Evolutionary conservation across 2,797 vertebrate species (phyloP).

Genomic region (Diplodus sargus): DNA sequence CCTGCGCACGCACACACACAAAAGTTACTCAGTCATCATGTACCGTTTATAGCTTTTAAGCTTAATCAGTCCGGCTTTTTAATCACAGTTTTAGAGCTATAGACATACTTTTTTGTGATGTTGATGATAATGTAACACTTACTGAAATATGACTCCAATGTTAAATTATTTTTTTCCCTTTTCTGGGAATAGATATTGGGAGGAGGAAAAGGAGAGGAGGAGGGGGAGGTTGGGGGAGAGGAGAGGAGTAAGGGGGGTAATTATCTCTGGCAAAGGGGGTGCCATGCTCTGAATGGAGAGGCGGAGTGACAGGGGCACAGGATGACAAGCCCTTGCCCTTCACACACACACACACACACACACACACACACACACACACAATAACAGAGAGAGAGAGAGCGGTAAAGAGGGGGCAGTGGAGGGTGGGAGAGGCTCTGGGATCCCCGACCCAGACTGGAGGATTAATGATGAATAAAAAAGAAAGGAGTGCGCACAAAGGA

Average conservation of each 20-base stretch:
- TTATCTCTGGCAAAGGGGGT: constrained; percentile 62
- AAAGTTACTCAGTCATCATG: not conserved
- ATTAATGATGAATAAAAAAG: constrained; percentile 78
- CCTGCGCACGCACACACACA: constrained; percentile 12
- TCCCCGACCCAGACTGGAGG: constrained; percentile 77
- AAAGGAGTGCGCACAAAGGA: constrained; percentile 80
- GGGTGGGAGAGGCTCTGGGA: constrained; percentile 75
- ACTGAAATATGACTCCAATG: not conserved
- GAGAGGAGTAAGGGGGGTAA: constrained; percentile 7
- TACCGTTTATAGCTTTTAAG: not conserved
- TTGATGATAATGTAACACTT: constrained; percentile 6
- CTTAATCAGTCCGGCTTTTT: not conserved
- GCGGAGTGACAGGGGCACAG: constrained; percentile 60
- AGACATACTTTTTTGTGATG: not conserved
- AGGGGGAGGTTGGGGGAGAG: not conserved
- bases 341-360: constrained; percentile 29
- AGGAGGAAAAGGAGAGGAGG: not conserved
- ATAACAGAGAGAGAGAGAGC: constrained; percentile 23
- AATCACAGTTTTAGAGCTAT: not conserved
- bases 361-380: constrained; percentile 27
- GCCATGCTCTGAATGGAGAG: constrained; percentile 57
- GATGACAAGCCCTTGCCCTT: constrained; percentile 63
- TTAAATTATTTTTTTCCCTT: not conserved
- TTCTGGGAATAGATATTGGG: constrained; percentile 10
- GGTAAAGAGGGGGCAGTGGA: constrained; percentile 51